Evolutionary conservation across 2,888 invertebrate genomes (phyloP).

Genomic region (Rhodophaea formosa): DNA sequence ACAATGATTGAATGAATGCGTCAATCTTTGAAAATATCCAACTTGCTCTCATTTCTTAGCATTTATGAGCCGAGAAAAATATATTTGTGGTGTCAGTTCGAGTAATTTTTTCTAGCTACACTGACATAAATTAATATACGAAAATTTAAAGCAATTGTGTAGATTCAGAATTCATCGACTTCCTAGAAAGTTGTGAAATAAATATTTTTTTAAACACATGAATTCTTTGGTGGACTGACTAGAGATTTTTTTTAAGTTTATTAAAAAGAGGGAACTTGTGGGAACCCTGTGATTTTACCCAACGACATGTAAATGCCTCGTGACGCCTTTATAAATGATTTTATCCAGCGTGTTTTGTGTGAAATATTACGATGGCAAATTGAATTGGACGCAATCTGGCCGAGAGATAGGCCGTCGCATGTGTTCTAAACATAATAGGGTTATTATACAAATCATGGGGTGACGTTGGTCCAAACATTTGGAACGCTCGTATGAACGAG

Average conservation of each 20-base stretch:
- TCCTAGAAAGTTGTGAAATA: too few relatives aligned
- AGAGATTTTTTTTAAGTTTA: background rate
- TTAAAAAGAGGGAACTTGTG: conserved; percentile 15
- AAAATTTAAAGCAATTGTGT: too few relatives aligned
- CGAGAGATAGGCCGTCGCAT: conserved; percentile 49
- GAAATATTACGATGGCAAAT: conserved; percentile 74
- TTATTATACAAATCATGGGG: conserved; percentile 30
- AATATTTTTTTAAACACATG: too few relatives aligned
- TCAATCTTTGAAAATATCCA: too few relatives aligned
- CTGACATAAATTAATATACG: too few relatives aligned
- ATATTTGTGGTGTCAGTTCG: too few relatives aligned
- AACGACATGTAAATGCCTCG: conserved; percentile 60
- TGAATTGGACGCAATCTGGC: conserved; percentile 74
- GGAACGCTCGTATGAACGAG: conserved; percentile 20
- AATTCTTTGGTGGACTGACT: too few relatives aligned
- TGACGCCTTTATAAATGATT: conserved; percentile 77
- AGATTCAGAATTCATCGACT: too few relatives aligned
- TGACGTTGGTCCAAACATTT: conserved; percentile 35
- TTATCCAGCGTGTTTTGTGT: conserved; percentile 69
- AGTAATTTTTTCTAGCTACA: too few relatives aligned
- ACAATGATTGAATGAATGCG: too few relatives aligned
- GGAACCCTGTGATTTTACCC: conserved; percentile 44
- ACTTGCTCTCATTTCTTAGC: too few relatives aligned
- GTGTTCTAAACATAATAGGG: conserved; percentile 42
- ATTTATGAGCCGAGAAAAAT: too few relatives aligned